Evolutionary conservation across 1,140 invertebrate genomes (phyloP).

Genomic region (Ostrea edulis): DNA sequence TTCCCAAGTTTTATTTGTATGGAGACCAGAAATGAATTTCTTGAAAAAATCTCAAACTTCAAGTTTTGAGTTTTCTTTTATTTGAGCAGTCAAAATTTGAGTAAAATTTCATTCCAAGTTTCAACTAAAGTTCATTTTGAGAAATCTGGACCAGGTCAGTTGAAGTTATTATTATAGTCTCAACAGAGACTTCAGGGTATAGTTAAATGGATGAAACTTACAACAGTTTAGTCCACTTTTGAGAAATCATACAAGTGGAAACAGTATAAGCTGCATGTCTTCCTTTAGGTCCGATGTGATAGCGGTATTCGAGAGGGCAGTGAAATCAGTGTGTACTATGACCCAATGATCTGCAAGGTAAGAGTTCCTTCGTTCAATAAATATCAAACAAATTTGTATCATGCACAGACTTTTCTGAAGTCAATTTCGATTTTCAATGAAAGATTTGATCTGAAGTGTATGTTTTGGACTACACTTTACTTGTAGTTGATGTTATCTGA

Average conservation of each 20-base stretch:
- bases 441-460: no score
- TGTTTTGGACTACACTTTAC: not conserved
- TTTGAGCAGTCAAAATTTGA: no score
- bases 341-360: slow-evolving; percentile 88
- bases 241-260: no score
- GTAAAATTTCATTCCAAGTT: no score
- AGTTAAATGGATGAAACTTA: not conserved
- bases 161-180: no score
- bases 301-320: slow-evolving; percentile 87
- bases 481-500: no score
- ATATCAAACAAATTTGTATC: not conserved
- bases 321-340: slow-evolving; percentile 88
- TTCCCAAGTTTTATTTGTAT: no score
- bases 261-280: not conserved
- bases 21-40: no score
- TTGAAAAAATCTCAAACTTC: no score
- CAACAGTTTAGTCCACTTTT: not conserved
- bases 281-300: slow-evolving; percentile 83
- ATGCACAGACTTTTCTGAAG: not conserved
- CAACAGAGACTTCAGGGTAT: not conserved
- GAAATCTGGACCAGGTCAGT: no score
- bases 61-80: no score
- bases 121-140: no score
- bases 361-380: not conserved
- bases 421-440: not conserved